These are phyloP conservation scores for Ramphastos sulfuratus DNA, from an alignment of 2,113 vertebrate genomes.

Conservation along the genomic window DNA sequence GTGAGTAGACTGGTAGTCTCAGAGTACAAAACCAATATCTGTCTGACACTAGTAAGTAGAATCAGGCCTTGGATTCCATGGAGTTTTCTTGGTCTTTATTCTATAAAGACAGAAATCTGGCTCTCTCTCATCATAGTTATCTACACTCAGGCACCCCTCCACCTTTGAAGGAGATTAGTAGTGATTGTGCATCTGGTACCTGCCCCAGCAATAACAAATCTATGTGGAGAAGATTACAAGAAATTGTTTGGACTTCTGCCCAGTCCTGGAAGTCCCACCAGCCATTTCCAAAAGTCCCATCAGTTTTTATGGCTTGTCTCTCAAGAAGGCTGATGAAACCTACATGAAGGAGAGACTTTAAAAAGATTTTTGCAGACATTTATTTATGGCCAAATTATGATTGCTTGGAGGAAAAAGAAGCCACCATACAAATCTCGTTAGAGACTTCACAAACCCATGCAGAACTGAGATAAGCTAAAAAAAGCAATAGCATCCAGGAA, in stretches of 20 bases:
- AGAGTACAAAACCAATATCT: not conserved
- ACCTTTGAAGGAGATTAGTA: constrained; percentile 47
- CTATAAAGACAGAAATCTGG: constrained; percentile 40
- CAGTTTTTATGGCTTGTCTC: constrained; percentile 59
- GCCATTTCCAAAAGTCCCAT: constrained; percentile 45
- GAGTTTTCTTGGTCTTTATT: not conserved
- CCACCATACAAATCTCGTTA: constrained; percentile 70
- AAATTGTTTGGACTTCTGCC: constrained; percentile 53
- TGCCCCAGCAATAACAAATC: constrained; percentile 55
- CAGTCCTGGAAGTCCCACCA: constrained; percentile 54
- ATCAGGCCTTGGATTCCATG: not conserved
- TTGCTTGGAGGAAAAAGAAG: constrained; percentile 61
- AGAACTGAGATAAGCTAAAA: constrained; percentile 70
- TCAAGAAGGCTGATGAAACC: constrained; percentile 40
- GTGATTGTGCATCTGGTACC: constrained; percentile 61
- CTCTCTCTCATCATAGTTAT: constrained; percentile 40
- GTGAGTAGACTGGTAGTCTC: not conserved
- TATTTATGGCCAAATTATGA: constrained; percentile 64
- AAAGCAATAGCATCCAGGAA: constrained; percentile 58
- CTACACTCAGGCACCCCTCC: constrained; percentile 30
- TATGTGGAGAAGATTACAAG: constrained; percentile 33
- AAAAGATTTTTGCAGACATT: constrained; percentile 60
- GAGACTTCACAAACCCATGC: constrained; percentile 61
- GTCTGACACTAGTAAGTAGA: constrained; percentile 10
- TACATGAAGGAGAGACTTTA: constrained; percentile 30